phyloP scores from a whole-genome alignment of 2,888 invertebrate species.

The Abrostola triplasia region DNA sequence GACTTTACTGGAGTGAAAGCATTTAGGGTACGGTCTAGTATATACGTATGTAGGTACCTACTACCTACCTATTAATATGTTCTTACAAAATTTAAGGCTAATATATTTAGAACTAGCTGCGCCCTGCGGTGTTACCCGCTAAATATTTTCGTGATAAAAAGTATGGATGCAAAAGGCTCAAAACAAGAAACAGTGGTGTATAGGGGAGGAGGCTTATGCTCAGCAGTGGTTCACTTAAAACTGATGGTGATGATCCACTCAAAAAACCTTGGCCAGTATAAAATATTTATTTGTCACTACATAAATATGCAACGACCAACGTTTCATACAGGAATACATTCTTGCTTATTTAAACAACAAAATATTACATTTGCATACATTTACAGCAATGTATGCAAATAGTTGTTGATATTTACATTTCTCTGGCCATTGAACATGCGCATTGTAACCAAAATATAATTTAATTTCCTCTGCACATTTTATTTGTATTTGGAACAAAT shows the following conservation, averaged over 20 bases:
- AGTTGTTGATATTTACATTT: neutral
- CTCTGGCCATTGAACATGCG: neutral
- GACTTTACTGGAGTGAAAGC: conserved; percentile 20
- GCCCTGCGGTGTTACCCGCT: too few relatives aligned
- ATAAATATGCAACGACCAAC: neutral
- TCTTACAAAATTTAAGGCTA: neutral
- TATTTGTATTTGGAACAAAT: neutral
- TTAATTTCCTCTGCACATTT: neutral
- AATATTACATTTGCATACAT: neutral
- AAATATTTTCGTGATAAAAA: too few relatives aligned
- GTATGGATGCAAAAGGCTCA: too few relatives aligned
- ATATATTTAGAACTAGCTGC: too few relatives aligned
- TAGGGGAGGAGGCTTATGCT: too few relatives aligned
- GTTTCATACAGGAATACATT: neutral
- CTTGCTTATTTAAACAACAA: neutral
- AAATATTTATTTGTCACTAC: neutral
- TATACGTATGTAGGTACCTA: too few relatives aligned
- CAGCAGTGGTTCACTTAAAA: too few relatives aligned
- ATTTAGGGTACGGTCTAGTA: conserved; percentile 10
- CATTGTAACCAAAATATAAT: conserved; percentile 1
- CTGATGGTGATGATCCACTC: too few relatives aligned
- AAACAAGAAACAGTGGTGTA: too few relatives aligned
- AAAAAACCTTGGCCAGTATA: too few relatives aligned
- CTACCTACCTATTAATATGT: conserved; percentile 3
- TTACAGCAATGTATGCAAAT: neutral